A percentile compares a stretch with the other conserved stretches of the same genome.
These are phyloP conservation scores for Sphaeridia pumilis DNA, from an alignment of 2,888 invertebrate species.

Conservation along the genomic window DNA sequence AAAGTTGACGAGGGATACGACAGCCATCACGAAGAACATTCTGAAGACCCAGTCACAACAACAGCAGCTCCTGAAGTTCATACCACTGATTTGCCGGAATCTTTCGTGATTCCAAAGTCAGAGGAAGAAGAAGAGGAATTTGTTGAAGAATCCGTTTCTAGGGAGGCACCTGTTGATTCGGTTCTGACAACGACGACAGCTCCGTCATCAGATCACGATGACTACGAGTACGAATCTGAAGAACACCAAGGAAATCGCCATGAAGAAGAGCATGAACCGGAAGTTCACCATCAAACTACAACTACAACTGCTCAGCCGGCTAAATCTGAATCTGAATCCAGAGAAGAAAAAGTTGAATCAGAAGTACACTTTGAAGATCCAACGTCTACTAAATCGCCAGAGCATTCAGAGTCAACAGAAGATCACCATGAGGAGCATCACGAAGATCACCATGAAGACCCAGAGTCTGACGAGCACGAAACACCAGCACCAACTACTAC, in stretches of 20 bases:
- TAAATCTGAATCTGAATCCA: neutral
- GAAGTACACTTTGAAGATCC: slow-evolving; percentile 32
- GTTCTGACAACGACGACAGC: neutral
- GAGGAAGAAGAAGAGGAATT: slow-evolving; percentile 13
- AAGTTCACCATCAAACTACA: neutral
- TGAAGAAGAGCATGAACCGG: slow-evolving; percentile 3
- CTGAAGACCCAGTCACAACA: neutral
- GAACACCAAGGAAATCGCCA: neutral
- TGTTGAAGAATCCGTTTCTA: slow-evolving; percentile 4
- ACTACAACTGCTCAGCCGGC: neutral
- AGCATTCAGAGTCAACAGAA: neutral
- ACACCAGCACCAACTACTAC: neutral
- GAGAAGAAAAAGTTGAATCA: slow-evolving; percentile 28
- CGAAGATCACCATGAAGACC: slow-evolving; percentile 7
- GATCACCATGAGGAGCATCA: slow-evolving; percentile 1
- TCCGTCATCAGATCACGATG: neutral
- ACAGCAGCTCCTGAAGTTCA: neutral
- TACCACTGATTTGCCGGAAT: neutral
- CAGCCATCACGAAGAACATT: slow-evolving; percentile 1
- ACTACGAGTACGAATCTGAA: neutral
- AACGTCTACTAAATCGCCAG: neutral
- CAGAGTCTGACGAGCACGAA: neutral
- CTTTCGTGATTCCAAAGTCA: neutral
- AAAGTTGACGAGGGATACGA: slow-evolving; percentile 3
- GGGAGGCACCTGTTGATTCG: neutral